phyloP scores from a whole-genome alignment of 2,888 invertebrate species.

The Maniola hyperantus region DNA sequence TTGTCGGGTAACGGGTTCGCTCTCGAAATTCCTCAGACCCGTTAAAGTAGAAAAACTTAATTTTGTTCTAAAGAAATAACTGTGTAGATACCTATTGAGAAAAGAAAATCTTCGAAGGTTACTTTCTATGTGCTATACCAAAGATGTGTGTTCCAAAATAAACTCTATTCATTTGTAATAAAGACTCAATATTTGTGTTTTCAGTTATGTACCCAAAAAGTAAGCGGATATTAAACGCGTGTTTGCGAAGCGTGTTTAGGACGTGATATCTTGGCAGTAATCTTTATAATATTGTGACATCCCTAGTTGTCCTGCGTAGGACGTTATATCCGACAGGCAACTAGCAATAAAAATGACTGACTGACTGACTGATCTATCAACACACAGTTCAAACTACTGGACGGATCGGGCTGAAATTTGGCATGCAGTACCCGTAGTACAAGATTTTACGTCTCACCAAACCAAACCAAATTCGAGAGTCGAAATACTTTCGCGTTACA shows the following conservation, averaged over 20 bases:
- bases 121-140: constrained; percentile 33
- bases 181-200: constrained; percentile 1
- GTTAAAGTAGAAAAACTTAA: not conserved
- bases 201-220: not conserved
- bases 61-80: constrained; percentile 1
- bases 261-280: constrained; percentile 24
- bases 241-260: constrained; percentile 34
- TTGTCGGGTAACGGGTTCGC: not conserved
- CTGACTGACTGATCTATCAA: no score
- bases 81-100: constrained; percentile 35
- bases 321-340: constrained; percentile 18
- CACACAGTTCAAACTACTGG: no score
- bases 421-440: no score
- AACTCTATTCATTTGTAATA: constrained; percentile 30
- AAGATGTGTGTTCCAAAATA: constrained; percentile 45
- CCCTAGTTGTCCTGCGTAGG: constrained; percentile 12
- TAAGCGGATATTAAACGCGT: constrained; percentile 40
- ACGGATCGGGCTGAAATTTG: no score
- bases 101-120: constrained; percentile 53
- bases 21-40: not conserved
- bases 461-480: no score
- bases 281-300: constrained; percentile 21
- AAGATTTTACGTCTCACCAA: no score
- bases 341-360: no score
- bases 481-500: no score